A percentile compares a stretch with the other conserved stretches of the same genome.
Evolutionary conservation across 1,140 invertebrate species (phyloP).

Genomic region (Asbolus verrucosus): DNA sequence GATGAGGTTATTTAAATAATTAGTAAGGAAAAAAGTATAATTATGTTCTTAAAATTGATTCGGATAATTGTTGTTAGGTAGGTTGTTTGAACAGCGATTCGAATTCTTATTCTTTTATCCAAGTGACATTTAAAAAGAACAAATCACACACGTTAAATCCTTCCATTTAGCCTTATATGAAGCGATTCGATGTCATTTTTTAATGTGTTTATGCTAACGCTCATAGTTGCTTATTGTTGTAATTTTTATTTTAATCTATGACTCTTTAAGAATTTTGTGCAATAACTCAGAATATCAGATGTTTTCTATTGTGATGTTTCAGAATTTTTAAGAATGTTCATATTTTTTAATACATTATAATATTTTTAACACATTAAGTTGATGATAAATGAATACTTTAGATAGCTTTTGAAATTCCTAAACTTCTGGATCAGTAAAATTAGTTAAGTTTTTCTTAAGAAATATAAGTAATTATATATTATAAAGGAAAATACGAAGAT

Average conservation of each 20-base stretch:
- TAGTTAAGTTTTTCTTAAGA: no score
- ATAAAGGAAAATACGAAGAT: no score
- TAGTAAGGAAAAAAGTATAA: neutral
- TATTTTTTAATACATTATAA: slow-evolving; percentile 34
- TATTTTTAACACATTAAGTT: slow-evolving; percentile 24
- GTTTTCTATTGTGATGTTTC: neutral
- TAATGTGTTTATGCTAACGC: no score
- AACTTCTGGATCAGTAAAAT: neutral
- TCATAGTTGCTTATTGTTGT: neutral
- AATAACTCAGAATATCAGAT: slow-evolving; percentile 6
- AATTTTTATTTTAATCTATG: slow-evolving; percentile 22
- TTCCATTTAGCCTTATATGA: no score
- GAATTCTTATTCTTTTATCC: no score
- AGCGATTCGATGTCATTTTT: no score
- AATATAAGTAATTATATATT: no score
- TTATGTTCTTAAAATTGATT: neutral
- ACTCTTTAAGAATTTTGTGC: slow-evolving; percentile 24
- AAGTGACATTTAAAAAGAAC: neutral
- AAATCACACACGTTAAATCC: neutral
- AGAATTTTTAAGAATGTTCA: slow-evolving; percentile 10
- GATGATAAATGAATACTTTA: slow-evolving; percentile 16
- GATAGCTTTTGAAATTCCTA: neutral
- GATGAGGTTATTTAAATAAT: neutral
- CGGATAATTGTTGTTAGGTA: slow-evolving; percentile 6
- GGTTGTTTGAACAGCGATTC: no score